phyloP scores from a whole-genome alignment of 2,888 invertebrate species.

The Athalia cordata region DNA sequence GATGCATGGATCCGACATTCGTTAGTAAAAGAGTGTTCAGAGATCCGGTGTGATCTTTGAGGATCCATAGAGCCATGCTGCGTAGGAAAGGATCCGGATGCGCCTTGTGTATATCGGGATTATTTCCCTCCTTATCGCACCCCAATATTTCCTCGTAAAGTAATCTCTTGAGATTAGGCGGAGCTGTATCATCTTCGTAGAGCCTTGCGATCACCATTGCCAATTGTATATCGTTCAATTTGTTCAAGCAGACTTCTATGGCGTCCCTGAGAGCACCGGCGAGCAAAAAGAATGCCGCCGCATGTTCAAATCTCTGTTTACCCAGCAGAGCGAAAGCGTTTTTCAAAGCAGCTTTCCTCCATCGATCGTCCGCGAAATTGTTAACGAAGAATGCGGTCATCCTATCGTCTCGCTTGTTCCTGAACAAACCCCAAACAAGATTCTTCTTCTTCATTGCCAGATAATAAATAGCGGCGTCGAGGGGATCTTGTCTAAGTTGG shows the following conservation, averaged over 20 bases:
- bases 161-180: conserved; percentile 83
- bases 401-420: conserved; percentile 89
- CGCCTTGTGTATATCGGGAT: conserved; percentile 82
- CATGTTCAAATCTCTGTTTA: conserved; percentile 97
- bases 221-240: conserved; percentile 95
- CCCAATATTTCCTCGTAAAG: conserved; percentile 88
- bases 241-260: conserved; percentile 93
- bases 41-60: conserved; percentile 92
- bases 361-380: conserved; percentile 93
- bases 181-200: conserved; percentile 87
- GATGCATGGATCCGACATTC: conserved; percentile 87
- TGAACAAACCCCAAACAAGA: conserved; percentile 94
- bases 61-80: conserved; percentile 97
- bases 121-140: conserved; percentile 76
- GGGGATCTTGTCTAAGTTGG: conserved; percentile 92
- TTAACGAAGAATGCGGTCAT: conserved; percentile 98
- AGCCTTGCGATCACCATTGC: conserved; percentile 95
- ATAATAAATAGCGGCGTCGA: conserved; percentile 98
- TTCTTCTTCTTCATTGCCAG: conserved; percentile 99
- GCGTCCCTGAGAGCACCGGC: conserved; percentile 97
- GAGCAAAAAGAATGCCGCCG: conserved; percentile 98
- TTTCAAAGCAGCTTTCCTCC: conserved; percentile 98
- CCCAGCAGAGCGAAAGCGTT: conserved; percentile 98
- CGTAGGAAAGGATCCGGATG: conserved; percentile 98
- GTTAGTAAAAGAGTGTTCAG: conserved; percentile 88